Evolutionary conservation across 2,113 vertebrate species (phyloP).

Genomic region (Archocentrus centrarchus): DNA sequence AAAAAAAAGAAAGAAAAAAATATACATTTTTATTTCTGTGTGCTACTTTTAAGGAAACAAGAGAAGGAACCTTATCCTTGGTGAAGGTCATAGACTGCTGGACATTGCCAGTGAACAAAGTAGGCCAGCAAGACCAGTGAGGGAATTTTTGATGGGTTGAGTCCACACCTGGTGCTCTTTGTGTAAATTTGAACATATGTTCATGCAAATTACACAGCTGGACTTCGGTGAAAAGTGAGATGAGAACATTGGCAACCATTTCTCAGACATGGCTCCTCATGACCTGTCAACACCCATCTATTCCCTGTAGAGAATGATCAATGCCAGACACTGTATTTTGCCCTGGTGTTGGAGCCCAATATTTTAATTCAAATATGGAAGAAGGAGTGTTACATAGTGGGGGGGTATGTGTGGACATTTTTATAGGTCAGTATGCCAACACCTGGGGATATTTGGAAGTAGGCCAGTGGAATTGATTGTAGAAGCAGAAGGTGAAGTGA

Average conservation of each 20-base stretch:
- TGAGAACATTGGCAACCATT: conserved; percentile 8
- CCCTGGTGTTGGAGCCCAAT: not conserved
- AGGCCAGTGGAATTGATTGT: conserved; percentile 58
- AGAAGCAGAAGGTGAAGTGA: conserved; percentile 27
- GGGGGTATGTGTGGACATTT: conserved; percentile 7
- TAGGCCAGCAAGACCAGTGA: not conserved
- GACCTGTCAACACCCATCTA: conserved; percentile 16
- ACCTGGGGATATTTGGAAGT: conserved; percentile 49
- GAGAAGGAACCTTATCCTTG: conserved; percentile 1
- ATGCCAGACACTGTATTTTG: conserved; percentile 11
- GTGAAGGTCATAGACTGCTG: conserved; percentile 13
- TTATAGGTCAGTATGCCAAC: conserved; percentile 69
- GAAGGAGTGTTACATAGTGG: not conserved
- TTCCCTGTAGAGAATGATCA: conserved; percentile 23
- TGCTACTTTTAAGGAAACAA: conserved; percentile 32
- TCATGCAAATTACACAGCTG: conserved; percentile 29
- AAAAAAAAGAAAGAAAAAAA: not conserved
- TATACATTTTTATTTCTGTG: not conserved
- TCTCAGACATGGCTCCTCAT: not conserved
- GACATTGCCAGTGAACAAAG: conserved; percentile 23
- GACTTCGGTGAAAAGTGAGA: conserved; percentile 26
- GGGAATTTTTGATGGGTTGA: conserved; percentile 8
- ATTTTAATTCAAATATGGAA: conserved; percentile 19
- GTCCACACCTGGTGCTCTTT: conserved; percentile 32
- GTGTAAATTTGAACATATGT: conserved; percentile 14